Evolutionary conservation across 2,888 invertebrate species (phyloP).

Genomic region (Tribolium freemani): DNA sequence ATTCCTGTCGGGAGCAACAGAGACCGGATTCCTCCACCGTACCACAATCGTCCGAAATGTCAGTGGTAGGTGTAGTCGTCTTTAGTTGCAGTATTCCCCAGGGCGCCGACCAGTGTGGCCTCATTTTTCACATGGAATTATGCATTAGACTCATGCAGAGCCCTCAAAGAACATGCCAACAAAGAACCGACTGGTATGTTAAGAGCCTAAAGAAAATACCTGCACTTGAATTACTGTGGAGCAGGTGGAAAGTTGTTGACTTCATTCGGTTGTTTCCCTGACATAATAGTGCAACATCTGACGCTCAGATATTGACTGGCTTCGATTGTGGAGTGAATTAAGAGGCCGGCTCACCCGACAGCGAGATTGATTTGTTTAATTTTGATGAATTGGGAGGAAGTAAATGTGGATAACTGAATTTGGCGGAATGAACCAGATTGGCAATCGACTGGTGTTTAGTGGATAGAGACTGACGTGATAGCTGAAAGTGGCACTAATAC

Average conservation of each 20-base stretch:
- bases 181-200: background rate
- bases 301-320: background rate
- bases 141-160: slow-evolving; percentile 13
- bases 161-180: background rate
- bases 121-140: slow-evolving; percentile 43
- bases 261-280: background rate
- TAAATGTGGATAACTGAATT: background rate
- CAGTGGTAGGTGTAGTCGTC: background rate
- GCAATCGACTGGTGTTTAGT: background rate
- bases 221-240: background rate
- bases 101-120: slow-evolving; percentile 26
- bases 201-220: background rate
- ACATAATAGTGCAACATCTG: background rate
- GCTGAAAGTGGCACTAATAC: background rate
- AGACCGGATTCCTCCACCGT: background rate
- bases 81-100: slow-evolving; percentile 22
- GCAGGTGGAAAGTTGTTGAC: background rate
- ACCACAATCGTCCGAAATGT: background rate
- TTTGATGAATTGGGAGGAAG: background rate
- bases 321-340: background rate
- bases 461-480: background rate
- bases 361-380: background rate
- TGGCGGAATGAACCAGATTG: background rate
- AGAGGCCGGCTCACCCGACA: background rate
- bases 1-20: background rate